Evolutionary conservation across 2,888 invertebrate genomes (phyloP).

Genomic region (Nasonia oneida): DNA sequence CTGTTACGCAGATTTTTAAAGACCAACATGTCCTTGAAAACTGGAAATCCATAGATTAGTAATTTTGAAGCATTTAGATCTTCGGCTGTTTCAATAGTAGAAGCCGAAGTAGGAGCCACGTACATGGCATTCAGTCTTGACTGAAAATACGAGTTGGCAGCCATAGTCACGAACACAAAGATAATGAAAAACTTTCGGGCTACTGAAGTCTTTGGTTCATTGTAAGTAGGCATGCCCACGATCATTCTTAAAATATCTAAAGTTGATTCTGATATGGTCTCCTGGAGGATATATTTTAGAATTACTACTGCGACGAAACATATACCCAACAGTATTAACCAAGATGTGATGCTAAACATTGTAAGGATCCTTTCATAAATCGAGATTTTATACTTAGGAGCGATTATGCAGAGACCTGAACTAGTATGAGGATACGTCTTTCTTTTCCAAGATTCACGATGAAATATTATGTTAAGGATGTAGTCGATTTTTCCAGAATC

Average conservation of each 20-base stretch:
- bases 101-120: not conserved
- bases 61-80: constrained; percentile 4
- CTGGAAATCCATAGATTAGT: not conserved
- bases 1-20: not conserved
- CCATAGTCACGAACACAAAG: not conserved
- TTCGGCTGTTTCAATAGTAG: not conserved
- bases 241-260: constrained; percentile 8
- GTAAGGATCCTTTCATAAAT: not conserved
- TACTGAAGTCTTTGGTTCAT: not conserved
- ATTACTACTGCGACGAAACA: not conserved
- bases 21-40: not conserved
- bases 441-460: not conserved
- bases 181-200: not conserved
- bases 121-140: not conserved
- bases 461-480: not conserved
- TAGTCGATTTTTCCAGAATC: not conserved
- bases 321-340: not conserved
- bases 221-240: not conserved
- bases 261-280: not conserved
- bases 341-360: not conserved
- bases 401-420: not conserved
- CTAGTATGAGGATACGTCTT: constrained; percentile 5
- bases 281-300: not conserved
- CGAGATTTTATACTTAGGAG: not conserved
- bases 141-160: constrained; percentile 15